Conservation (phyloP, 2,113 vertebrate genomes). For the Vireo altiloquus region DNA sequence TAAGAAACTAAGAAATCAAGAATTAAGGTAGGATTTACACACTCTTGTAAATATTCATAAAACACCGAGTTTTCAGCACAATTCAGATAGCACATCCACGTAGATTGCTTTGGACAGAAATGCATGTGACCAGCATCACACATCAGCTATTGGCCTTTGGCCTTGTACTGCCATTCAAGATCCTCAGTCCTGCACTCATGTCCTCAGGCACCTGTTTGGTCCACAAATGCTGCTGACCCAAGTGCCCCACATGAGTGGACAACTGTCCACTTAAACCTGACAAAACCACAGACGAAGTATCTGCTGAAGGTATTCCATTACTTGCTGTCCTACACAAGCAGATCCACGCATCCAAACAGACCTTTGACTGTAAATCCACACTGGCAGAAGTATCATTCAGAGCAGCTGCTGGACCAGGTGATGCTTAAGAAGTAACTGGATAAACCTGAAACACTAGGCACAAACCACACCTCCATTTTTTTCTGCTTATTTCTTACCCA, state of each 20-base stretch:
- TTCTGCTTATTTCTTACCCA: not conserved
- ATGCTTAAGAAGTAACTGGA: not conserved
- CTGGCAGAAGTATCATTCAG: not conserved
- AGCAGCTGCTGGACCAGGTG: not conserved
- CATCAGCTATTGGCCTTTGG: not conserved
- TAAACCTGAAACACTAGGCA: not conserved
- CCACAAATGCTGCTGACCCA: not conserved
- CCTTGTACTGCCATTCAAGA: not conserved
- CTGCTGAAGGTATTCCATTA: not conserved
- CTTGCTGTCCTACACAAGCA: not conserved
- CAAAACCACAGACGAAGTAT: not conserved
- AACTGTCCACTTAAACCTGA: not conserved
- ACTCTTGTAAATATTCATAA: not conserved
- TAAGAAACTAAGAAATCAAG: not conserved
- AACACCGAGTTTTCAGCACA: not conserved
- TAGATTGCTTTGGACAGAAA: not conserved
- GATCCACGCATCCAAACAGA: not conserved
- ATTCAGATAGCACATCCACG: not conserved
- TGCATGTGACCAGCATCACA: not conserved
- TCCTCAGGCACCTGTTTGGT: not conserved
- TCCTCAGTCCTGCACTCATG: not conserved
- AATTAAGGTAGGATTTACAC: not conserved
- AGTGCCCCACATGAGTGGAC: rapidly evolving
- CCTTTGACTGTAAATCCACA: not conserved
- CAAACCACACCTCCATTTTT: not conserved